Base-by-base conservation (phyloP, 2,888 invertebrate species). In the Drymonia ruficornis region DNA sequence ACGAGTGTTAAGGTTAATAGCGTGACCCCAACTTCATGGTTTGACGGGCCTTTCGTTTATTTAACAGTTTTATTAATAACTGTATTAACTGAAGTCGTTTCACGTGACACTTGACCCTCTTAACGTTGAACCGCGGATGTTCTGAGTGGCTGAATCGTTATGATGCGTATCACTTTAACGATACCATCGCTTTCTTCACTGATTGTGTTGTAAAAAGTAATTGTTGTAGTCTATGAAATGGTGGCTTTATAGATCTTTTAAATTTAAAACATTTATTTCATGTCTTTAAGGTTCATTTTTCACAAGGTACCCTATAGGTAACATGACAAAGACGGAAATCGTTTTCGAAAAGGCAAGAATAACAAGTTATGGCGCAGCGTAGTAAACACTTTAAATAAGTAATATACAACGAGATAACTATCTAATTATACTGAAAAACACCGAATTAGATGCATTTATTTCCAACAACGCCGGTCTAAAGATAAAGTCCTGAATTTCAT, bases 1-100 rank as follows among this genome's bases (percentile, higher is more conserved):
- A 19, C 12, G 43, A 43, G 43, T 19, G 43, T 53, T 38, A 57
- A 67, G 78, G 76, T 78, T 77, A 80, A 80, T 75, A 67, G 67
- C 50, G 65, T 72, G 77, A 78, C 75, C 79, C 53, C 61, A 18
- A 36, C 51, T 45, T 16, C 11, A 29, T n/a, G n/a, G 34, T 18
- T 18, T 47, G 18, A 47, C 28, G 7, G 5, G 47, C 34, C 34
- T 31, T 34, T 47, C 29, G 16, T 47, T 46, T 28, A 47, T 47
- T 47, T 47, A 47, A 47, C 47, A 16, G 34, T 47, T 47, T 47
- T 18, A 34, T 34, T 29, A 15, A 29, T 46, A 29, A 29, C 46
- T 46, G 29, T 16, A 46, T 46, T 47, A 47, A 47, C 47, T 16
- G 47, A 31, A 5, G 47, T 18, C 47, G 18, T 31, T 47, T 18